Evolutionary conservation across 2,888 invertebrate species (phyloP).

Genomic region (Euproctis similis): DNA sequence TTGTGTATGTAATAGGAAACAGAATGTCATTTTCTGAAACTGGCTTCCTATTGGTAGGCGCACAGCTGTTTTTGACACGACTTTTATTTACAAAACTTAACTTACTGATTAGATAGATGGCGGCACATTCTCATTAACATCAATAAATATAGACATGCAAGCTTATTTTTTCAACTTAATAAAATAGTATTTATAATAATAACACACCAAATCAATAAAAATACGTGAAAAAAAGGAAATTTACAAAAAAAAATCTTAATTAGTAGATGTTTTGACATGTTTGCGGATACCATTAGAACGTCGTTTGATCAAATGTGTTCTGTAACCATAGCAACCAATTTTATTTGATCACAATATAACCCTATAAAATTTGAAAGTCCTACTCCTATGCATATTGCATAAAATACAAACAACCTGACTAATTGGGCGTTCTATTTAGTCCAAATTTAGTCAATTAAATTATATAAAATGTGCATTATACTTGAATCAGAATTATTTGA

Average conservation of each 20-base stretch:
- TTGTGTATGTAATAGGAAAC: constrained; percentile 42
- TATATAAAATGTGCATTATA: too few relatives aligned
- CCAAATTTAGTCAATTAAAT: too few relatives aligned
- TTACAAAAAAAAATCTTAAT: background rate
- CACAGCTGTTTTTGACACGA: constrained; percentile 71
- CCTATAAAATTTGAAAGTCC: constrained; percentile 18
- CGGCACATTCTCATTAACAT: constrained; percentile 41
- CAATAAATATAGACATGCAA: constrained; percentile 19
- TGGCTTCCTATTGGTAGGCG: constrained; percentile 47
- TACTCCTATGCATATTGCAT: too few relatives aligned
- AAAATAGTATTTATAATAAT: too few relatives aligned
- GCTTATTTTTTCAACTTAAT: background rate
- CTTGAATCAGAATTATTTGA: too few relatives aligned
- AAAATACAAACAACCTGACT: too few relatives aligned
- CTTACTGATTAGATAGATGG: constrained; percentile 37
- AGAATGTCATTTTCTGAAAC: constrained; percentile 43
- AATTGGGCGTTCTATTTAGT: too few relatives aligned
- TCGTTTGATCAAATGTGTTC: constrained; percentile 17
- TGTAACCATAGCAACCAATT: constrained; percentile 45
- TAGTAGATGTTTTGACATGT: constrained; percentile 9
- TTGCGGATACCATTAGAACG: constrained; percentile 2
- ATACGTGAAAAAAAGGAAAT: too few relatives aligned
- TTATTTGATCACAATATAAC: constrained; percentile 25
- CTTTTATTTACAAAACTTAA: constrained; percentile 8
- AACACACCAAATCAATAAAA: too few relatives aligned